Conservation (phyloP, 2,113 vertebrate species). For the Pycnonotus jocosus region DNA sequence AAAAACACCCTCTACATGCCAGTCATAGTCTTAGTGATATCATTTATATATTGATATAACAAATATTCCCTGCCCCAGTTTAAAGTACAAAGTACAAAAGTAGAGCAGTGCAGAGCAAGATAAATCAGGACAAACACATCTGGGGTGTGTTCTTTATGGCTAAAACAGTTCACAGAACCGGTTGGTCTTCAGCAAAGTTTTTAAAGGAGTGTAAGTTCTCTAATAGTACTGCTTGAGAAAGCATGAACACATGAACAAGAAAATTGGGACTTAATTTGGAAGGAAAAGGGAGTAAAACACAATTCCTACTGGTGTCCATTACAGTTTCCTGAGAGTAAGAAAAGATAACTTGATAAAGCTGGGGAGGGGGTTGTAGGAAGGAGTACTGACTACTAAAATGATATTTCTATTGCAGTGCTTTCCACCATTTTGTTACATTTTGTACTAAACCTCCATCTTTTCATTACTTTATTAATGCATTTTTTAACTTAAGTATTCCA, state of each 20-base stretch:
- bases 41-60: not conserved
- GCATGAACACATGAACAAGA: too few species aligned
- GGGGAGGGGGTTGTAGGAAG: not conserved
- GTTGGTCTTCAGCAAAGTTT: not conserved
- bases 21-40: not conserved
- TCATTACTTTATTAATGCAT: not conserved
- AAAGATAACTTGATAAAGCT: not conserved
- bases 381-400: not conserved
- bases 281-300: not conserved
- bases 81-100: conserved; percentile 59
- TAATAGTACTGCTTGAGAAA: not conserved
- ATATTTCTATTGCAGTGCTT: not conserved
- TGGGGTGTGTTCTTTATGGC: conserved; percentile 37
- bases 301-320: not conserved
- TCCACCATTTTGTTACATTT: not conserved
- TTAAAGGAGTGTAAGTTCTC: not conserved
- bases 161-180: conserved; percentile 1
- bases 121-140: conserved; percentile 50
- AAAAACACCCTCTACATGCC: not conserved
- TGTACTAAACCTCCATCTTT: not conserved
- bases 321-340: not conserved
- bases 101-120: not conserved
- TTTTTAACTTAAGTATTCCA: not conserved
- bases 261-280: not conserved
- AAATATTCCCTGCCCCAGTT: conserved; percentile 23